phyloP scores from a whole-genome alignment of 2,888 invertebrate species.

The Pycnomerus fuliginosus region DNA sequence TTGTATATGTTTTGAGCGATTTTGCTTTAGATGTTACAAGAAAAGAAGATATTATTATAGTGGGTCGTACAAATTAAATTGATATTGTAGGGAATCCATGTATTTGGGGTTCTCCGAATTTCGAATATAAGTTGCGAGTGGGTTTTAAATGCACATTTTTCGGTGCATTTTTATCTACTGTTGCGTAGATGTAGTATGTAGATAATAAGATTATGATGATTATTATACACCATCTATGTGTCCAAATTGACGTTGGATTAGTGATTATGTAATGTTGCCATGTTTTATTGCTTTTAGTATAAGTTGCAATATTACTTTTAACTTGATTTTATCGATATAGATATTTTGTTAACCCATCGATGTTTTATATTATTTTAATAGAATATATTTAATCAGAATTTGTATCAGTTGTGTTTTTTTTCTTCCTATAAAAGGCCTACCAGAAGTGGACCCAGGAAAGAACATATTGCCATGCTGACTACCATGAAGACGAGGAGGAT shows the following conservation, averaged over 20 bases:
- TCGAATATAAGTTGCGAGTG: too few relatives aligned
- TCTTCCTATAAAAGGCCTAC: slow-evolving; percentile 8
- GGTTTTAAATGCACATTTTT: too few relatives aligned
- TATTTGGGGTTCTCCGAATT: too few relatives aligned
- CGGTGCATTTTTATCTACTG: too few relatives aligned
- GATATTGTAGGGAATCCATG: too few relatives aligned
- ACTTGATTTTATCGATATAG: slow-evolving; percentile 26
- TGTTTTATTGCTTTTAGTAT: slow-evolving; percentile 37
- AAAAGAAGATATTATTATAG: too few relatives aligned
- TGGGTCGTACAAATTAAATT: too few relatives aligned
- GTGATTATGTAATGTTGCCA: slow-evolving; percentile 43
- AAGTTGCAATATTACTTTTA: slow-evolving; percentile 38
- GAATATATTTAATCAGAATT: slow-evolving; percentile 16
- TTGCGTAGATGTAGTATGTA: too few relatives aligned
- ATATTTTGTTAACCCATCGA: slow-evolving; percentile 19
- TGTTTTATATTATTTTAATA: slow-evolving; percentile 40
- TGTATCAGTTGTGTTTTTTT: too few relatives aligned
- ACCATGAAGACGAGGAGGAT: slow-evolving; percentile 16
- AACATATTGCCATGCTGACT: slow-evolving; percentile 8
- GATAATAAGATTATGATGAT: slow-evolving; percentile 3
- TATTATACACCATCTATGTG: slow-evolving; percentile 19
- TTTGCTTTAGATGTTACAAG: too few relatives aligned
- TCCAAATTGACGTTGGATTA: slow-evolving; percentile 34
- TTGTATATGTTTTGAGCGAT: too few relatives aligned
- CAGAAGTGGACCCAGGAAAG: slow-evolving; percentile 10